Percentiles rank a stretch among this genome's conserved stretches.
Conservation (phyloP, 35 echinoderm and acorn worm species). For the Apostichopus parvimensis region DNA sequence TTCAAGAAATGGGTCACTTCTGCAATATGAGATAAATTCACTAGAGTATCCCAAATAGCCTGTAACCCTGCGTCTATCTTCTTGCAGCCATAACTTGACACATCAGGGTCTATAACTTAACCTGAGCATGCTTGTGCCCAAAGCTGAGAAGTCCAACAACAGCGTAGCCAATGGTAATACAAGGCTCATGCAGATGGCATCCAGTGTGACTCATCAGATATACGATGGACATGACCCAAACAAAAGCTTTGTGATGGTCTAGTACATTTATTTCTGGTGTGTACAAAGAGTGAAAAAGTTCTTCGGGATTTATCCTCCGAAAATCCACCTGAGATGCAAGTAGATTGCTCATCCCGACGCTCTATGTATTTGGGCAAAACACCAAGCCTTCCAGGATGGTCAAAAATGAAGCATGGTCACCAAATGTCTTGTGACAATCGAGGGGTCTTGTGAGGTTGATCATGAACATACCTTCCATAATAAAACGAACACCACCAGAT, state of each 20-base stretch:
- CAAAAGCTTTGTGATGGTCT: constrained; percentile 57
- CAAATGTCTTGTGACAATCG: constrained; percentile 44
- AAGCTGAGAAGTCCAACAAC: constrained; percentile 29
- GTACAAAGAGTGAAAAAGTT: constrained; percentile 56
- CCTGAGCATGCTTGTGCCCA: constrained; percentile 1
- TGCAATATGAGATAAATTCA: background rate
- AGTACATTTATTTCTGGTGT: background rate
- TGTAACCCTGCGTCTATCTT: background rate
- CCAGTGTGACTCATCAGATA: constrained; percentile 2
- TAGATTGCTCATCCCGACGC: background rate
- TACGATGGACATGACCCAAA: background rate
- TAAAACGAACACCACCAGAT: background rate
- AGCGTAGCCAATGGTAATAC: constrained; percentile 4
- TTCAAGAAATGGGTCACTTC: background rate
- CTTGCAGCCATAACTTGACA: background rate
- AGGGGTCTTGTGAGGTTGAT: constrained; percentile 22
- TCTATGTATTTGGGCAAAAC: constrained; percentile 40
- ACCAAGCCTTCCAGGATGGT: constrained; percentile 39
- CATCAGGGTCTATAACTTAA: background rate
- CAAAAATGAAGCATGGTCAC: constrained; percentile 58
- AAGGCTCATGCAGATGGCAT: constrained; percentile 12
- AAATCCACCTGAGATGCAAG: constrained; percentile 5
- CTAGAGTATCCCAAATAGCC: constrained; percentile 19
- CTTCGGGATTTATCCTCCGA: constrained; percentile 49
- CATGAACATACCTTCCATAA: constrained; percentile 52